Conservation (phyloP, 2,113 vertebrate genomes). For the Taxidea taxus region DNA sequence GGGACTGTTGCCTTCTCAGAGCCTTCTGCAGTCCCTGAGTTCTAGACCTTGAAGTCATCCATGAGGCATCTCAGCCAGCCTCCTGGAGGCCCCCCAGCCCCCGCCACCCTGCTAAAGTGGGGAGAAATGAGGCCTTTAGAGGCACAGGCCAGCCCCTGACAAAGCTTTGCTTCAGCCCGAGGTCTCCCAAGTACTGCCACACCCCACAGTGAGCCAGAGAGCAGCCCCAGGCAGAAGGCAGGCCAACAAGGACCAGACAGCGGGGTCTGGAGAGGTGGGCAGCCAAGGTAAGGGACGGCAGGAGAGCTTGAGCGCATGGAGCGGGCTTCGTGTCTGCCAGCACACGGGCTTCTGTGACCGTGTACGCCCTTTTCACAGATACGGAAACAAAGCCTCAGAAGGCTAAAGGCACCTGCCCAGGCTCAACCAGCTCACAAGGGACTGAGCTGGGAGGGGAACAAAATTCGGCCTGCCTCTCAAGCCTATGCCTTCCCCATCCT, state of each 20-base stretch:
- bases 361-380: not conserved
- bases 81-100: rapidly evolving
- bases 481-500: not conserved
- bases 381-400: not conserved
- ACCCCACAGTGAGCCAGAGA: not conserved
- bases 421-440: not conserved
- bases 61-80: not conserved
- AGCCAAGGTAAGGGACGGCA: not conserved
- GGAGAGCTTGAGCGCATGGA: rapidly evolving
- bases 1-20: not conserved
- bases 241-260: not conserved
- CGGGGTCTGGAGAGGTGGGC: not conserved
- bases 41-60: not conserved
- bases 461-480: not conserved
- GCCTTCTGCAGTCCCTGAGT: not conserved
- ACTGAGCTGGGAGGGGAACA: not conserved
- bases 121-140: not conserved
- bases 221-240: not conserved
- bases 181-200: not conserved
- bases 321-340: rapidly evolving
- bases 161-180: not conserved
- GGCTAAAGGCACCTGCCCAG: not conserved
- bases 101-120: not conserved
- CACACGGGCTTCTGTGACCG: rapidly evolving
- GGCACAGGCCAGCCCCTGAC: not conserved